These are phyloP conservation scores for Cyanoramphus novaezelandiae DNA, from an alignment of 2,113 vertebrate species.

Conservation along the genomic window DNA sequence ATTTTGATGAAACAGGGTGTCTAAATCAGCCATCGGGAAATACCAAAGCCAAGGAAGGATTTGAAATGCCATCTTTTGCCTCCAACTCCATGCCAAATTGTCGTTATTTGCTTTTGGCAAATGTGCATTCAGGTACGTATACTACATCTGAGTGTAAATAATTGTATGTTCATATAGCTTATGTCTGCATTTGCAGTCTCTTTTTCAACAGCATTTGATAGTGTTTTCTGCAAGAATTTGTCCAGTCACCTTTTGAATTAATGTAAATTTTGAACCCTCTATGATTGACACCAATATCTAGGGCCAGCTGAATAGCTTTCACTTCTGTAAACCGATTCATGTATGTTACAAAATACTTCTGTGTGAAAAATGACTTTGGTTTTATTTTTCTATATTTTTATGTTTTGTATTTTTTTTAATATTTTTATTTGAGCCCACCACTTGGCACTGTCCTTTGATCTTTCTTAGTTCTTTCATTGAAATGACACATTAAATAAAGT, in stretches of 20 bases:
- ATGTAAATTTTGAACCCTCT: background rate
- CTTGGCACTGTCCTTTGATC: background rate
- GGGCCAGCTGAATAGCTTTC: background rate
- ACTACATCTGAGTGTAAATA: background rate
- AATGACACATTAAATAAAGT: background rate
- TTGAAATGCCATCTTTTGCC: background rate
- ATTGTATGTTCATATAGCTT: background rate
- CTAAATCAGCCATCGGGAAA: background rate
- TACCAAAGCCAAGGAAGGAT: background rate
- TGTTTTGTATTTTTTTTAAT: background rate
- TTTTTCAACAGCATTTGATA: background rate
- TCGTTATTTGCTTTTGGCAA: background rate
- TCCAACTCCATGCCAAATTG: background rate
- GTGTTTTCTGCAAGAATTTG: background rate
- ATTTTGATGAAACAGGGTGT: background rate
- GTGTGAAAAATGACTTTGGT: background rate
- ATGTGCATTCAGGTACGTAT: background rate
- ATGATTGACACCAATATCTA: background rate
- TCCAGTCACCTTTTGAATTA: background rate
- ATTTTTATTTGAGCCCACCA: background rate
- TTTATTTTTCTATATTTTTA: background rate
- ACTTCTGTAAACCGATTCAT: background rate
- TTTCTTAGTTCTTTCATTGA: background rate
- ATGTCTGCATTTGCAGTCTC: background rate
- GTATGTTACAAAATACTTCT: background rate